Base-by-base conservation (phyloP, 1,140 invertebrate species). In the Zophobas morio region DNA sequence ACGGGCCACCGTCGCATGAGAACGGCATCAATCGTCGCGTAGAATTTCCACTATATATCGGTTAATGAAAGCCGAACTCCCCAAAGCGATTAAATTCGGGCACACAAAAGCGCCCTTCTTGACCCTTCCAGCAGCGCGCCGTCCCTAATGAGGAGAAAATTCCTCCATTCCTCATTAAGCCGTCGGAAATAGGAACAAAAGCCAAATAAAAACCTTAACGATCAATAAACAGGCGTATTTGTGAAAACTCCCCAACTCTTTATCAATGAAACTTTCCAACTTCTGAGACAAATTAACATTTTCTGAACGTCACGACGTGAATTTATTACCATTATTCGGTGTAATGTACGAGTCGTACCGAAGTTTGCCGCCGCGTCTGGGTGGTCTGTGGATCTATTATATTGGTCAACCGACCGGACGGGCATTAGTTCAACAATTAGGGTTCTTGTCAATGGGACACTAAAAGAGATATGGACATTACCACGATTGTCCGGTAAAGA, bases 401-500 rank as follows among this genome's bases (percentile, higher is more conserved):
- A 57, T 35, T 57, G 54, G 54, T 57, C 54, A 57, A 35, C 54
- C 54, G 32, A 57, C 54, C 33, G 34, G 54, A 36, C 54, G 8
- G 54, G 54, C 54, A 57, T 66, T 66, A 40, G 60, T 37, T 33
- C 60, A 36, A 66, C 60, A 66, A 66, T 66, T 66, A 66, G 60
- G 60, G 60, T 37, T 2, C 60, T 66, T 66, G 60, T 66, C 60
- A 63, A 20, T 63, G 57, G 8, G 37, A 63, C 1, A 40, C 49
- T 20, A 20, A 2, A 51, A 63, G 6, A 63, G 57, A 63, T 63
- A 63, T 6, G 37, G 37, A 37, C 56, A 35, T 57, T 54, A 20
- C 3, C 3, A 46, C 3, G 6, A 51, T 51, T 51, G 49, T 51
- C n/a, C 49, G 49, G 60, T 42, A 1, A 33, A 66, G 60, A 66